Percentiles rank a stretch among this genome's conserved stretches.
Evolutionary conservation across 2,797 vertebrate species (phyloP).

Genomic region (Sus cebifrons): DNA sequence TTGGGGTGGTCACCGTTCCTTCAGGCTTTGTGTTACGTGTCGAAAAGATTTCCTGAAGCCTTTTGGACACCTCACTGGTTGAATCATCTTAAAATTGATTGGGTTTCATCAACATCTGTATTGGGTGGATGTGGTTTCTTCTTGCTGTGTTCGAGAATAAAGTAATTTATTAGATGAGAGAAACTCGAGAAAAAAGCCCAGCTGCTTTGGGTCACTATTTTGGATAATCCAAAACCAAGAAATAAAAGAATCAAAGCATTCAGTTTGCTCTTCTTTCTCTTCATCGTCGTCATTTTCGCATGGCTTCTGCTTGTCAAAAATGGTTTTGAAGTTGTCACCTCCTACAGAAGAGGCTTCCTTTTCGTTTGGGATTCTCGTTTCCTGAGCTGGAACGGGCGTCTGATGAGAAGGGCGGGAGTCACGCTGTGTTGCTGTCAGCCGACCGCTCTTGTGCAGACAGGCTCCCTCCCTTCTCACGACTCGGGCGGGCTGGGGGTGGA

Average conservation of each 20-base stretch:
- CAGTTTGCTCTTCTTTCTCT: not conserved
- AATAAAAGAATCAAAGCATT: not conserved
- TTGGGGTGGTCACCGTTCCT: not conserved
- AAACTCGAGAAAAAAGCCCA: not conserved
- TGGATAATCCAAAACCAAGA: not conserved
- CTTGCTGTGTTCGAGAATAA: slow-evolving; percentile 39
- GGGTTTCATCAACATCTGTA: slow-evolving; percentile 65
- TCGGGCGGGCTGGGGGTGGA: too few species aligned
- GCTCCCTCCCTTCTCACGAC: not conserved
- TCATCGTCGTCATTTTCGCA: not conserved
- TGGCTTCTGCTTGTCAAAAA: not conserved
- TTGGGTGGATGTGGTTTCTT: slow-evolving; percentile 51
- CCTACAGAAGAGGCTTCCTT: not conserved
- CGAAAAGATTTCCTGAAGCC: slow-evolving; percentile 41
- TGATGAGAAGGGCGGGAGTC: not conserved
- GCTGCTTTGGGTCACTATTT: not conserved
- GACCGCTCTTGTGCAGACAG: not conserved
- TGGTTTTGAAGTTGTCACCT: not conserved
- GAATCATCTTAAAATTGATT: slow-evolving; percentile 75
- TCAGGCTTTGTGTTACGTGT: slow-evolving; percentile 3
- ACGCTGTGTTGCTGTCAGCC: not conserved
- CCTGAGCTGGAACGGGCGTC: not conserved
- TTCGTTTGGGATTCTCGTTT: not conserved
- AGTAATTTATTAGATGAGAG: slow-evolving; percentile 37
- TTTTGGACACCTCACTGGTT: slow-evolving; percentile 60